Evolutionary conservation across 1,140 invertebrate species (phyloP).

Genomic region (Plutomurus gul): DNA sequence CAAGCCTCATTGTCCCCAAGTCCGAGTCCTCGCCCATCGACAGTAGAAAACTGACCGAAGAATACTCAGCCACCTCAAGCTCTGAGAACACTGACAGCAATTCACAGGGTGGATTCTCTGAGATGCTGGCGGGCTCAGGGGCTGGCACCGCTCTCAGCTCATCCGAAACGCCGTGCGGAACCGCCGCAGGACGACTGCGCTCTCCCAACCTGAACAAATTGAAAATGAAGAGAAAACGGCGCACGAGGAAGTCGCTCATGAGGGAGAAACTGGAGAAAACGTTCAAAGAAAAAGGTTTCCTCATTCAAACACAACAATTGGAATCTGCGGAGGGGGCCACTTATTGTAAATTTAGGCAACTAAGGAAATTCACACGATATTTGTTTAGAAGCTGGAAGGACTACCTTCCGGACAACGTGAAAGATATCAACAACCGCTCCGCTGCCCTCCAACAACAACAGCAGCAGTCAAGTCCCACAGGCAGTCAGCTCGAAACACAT

Average conservation of each 20-base stretch:
- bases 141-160: not conserved
- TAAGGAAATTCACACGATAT: slow-evolving; percentile 88
- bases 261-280: slow-evolving; percentile 87
- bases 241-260: slow-evolving; percentile 78
- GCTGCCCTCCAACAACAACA: not conserved
- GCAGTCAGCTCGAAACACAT: too few species aligned
- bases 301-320: slow-evolving; percentile 89
- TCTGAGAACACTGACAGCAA: not conserved
- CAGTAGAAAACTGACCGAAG: too few species aligned
- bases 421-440: slow-evolving; percentile 56
- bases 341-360: slow-evolving; percentile 89
- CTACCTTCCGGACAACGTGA: slow-evolving; percentile 79
- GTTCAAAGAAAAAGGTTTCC: slow-evolving; percentile 87
- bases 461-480: not conserved
- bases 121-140: not conserved
- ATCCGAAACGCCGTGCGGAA: slow-evolving; percentile 41
- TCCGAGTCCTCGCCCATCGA: not conserved
- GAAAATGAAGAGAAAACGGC: slow-evolving; percentile 66
- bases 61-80: not conserved
- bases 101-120: not conserved
- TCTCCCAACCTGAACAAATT: slow-evolving; percentile 54
- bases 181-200: slow-evolving; percentile 35
- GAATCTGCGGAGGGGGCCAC: slow-evolving; percentile 89
- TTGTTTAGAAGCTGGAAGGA: slow-evolving; percentile 91
- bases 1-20: not conserved